Base-by-base conservation (phyloP, 2,888 invertebrate genomes). In the Drosophila conformis region DNA sequence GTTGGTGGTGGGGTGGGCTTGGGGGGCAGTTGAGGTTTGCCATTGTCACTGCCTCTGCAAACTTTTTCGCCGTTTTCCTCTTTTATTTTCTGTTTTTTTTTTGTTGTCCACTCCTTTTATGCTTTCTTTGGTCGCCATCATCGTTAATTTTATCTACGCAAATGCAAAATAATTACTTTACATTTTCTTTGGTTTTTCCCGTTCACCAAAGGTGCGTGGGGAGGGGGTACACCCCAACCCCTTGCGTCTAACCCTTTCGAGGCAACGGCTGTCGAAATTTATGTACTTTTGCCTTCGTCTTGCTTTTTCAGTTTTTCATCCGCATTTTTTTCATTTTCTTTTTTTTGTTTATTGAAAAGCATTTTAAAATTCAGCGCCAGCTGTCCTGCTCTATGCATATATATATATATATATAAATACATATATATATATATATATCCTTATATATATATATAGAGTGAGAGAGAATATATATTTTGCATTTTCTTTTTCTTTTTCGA, bases 91-190 rank as follows among this genome's bases (percentile, higher is more conserved):
- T 4, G 38, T 38, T 11, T 13, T 5, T 27, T 27, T 35, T 25
- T 36, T 18, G 25, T 13, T 60, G 58, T 52, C 35, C 67, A 29
- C 27, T 61, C 31, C 63, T 54, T 64, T 31, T 35, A 60, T 67
- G 60, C 60, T 35, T 67, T 66, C 48, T 48, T 62, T 53, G 52
- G 51, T 58, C 54, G 68, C 80, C 85, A 82, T 89, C 90, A 82
- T 89, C 90, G 86, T 89, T 88, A 85, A 89, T 87, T 85, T 87
- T 89, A 88, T 89, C 87, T 90, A 90, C 86, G 86, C 87, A 88
- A 86, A 87, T 90, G 87, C 90, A 86, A 86, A 87, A 87, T 87
- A 87, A 87, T 87, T 90, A 88, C 90, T 87, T 88, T 85, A 89
- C 86, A 89, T 89, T 87, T 87, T 89, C 90, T 87, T 87, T 85